Evolutionary conservation across 1,140 invertebrate genomes (phyloP), one percentile per base, ranked within the genome.

Genomic region (Apis dorsata): DNA sequence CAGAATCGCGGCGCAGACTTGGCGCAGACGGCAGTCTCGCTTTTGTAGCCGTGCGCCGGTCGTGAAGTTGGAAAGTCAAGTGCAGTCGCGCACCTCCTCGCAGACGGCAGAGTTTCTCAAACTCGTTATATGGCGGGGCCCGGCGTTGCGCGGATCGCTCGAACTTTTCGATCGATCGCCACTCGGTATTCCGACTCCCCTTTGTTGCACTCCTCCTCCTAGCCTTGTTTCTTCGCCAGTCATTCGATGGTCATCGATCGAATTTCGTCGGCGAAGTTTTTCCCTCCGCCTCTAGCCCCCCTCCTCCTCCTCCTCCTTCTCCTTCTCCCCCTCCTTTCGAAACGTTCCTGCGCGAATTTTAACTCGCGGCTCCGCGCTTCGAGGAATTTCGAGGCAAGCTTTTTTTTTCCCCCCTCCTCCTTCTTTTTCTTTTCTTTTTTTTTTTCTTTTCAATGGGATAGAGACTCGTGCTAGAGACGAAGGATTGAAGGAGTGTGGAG

Each of bases 1-100:
- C 51, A 59, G 76, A 57, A 69, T 53, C 60, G 53, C 13, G 72
- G 53, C 19, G 72, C 85, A 73, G 76, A 85, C 85, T 68, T 80
- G 66, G 68, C 79, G 83, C 71, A 75, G 81, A 85, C 81, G 81
- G 73, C 24, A 11, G 73, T 81, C 78, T 84, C 81, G 79, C 78
- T 84, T 81, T 86, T 79, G 83, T 69, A 60, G 85, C 85, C 74
- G 78, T 65, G 76, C 28, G 63, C 62, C 73, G 85, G 77, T 87
- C 82, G 83, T 74, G 78, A 88, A 88, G 86, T 87, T 88, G 86
- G 86, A 88, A 88, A 88, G 86, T 88, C 86, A 88, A 88, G 86
- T 88, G 85, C 85, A 88, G 85, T 84, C 86, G 86, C 65, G 73
- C 82, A 85, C 77, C 73, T 79, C 73, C 78, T 79, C 79, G 85